These are phyloP conservation scores for Anarsia innoxiella DNA, from an alignment of 2,888 invertebrate genomes.

Conservation along the genomic window DNA sequence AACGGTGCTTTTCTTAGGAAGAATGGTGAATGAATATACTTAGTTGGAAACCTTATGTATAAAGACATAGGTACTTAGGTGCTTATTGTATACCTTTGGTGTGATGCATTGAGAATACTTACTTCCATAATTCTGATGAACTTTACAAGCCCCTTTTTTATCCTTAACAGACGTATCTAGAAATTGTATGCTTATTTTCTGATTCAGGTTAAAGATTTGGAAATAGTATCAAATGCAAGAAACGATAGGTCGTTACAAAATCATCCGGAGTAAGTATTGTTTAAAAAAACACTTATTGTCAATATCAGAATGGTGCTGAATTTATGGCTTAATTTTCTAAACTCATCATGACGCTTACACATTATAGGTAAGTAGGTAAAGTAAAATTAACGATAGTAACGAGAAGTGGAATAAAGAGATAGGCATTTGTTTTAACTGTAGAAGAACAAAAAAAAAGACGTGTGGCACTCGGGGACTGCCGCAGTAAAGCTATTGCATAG, in stretches of 20 bases:
- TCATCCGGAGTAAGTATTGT: conserved; percentile 39
- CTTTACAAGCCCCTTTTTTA: background rate
- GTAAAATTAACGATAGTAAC: background rate
- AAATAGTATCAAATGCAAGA: conserved; percentile 43
- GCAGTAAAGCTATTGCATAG: no score
- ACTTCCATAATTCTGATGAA: background rate
- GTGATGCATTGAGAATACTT: no score
- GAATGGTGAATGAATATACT: no score
- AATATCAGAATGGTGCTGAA: background rate
- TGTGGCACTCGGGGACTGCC: no score
- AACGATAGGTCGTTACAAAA: conserved; percentile 28
- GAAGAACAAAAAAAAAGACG: no score
- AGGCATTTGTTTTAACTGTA: no score
- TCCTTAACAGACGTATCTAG: background rate
- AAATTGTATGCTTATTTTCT: conserved; percentile 8
- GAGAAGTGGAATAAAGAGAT: background rate
- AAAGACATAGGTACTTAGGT: no score
- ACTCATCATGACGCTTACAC: background rate
- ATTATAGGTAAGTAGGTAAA: background rate
- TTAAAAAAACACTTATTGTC: no score
- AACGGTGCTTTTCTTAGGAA: no score
- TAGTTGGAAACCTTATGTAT: background rate
- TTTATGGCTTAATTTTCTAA: background rate
- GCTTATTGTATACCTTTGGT: no score
- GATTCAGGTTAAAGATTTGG: conserved; percentile 46